Base-by-base conservation (phyloP, 2,113 vertebrate species). In the Collichthys lucidus region DNA sequence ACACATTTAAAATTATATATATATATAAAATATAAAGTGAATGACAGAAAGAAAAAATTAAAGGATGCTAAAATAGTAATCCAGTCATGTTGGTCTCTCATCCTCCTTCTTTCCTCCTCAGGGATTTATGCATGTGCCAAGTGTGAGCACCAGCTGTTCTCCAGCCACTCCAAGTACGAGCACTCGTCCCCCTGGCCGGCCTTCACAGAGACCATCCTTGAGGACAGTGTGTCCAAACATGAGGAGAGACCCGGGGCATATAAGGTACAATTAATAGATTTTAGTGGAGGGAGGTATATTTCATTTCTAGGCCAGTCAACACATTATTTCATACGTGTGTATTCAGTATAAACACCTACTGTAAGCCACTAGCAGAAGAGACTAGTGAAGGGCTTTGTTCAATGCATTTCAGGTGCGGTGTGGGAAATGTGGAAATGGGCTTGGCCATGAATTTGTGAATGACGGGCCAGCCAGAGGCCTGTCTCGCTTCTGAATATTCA, bases 401-500 rank as follows among this genome's bases (percentile, higher is more conserved):
- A 46, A 40, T 71, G 11, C 61, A 15, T 70, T 52, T 11, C 47
- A n/a, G 91, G 93, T 81, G 57, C 72, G 6, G 0, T 94, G 93
- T 84, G 93, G 93, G 53, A 93, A 93, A 72, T 99, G 98, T 79
- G 97, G 96, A 77, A 97, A 97, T 0, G 96, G 97, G 26, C 94
- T 99, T 3, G 98, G 98, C 77, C 98, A 99, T 0, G 97, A 99
- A 53, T 99, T 99, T 92, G 90, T 98, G 64, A 96, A 98, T 0
- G 97, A 98, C 0, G 97, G 98, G 0, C 98, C 97, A 0, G 89
- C 91, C 82, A 91, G 19, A 64, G 96, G 96, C 0, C 87, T 94
- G 62, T 99, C 98, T 11, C 97, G 97, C 72, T 99, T 99, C 93
- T 99, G 98, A 99, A 98, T 99, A 95, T 99, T 99, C 85, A 99